phyloP scores from a whole-genome alignment of 2,797 vertebrate genomes.

The Trachurus trachurus region DNA sequence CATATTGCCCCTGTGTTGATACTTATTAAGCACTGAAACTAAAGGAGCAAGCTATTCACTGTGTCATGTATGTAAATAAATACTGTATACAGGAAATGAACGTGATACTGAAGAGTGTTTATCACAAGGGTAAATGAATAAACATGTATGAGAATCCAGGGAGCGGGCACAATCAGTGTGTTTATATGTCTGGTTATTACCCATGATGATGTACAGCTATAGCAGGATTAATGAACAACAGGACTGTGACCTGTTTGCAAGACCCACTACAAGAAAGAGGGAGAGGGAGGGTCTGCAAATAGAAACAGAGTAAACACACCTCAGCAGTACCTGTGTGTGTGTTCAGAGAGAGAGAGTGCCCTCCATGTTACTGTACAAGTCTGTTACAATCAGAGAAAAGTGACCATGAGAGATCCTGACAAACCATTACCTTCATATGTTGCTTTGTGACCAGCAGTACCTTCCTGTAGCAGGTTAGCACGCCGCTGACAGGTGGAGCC shows the following conservation, averaged over 20 bases:
- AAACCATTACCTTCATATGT: conserved; percentile 59
- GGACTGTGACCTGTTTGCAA: conserved; percentile 16
- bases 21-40: conserved; percentile 2
- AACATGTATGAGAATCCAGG: conserved; percentile 9
- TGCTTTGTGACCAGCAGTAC: conserved; percentile 44
- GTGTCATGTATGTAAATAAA: conserved; percentile 29
- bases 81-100: conserved; percentile 4
- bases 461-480: conserved; percentile 46
- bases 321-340: conserved; percentile 27
- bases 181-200: conserved; percentile 34
- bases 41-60: neutral
- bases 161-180: conserved; percentile 35
- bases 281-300: conserved; percentile 72
- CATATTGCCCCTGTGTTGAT: neutral
- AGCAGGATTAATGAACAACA: conserved; percentile 19
- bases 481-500: conserved; percentile 50
- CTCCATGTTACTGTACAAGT: conserved; percentile 50
- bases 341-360: conserved; percentile 7
- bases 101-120: conserved; percentile 15
- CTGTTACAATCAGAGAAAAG: conserved; percentile 53
- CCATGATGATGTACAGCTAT: conserved; percentile 17
- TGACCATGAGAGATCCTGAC: conserved; percentile 59
- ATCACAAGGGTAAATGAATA: conserved; percentile 22
- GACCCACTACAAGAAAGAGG: conserved; percentile 8
- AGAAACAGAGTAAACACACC: conserved; percentile 89